Base-by-base conservation (phyloP, 2,888 invertebrate species). In the Endotricha flammealis region DNA sequence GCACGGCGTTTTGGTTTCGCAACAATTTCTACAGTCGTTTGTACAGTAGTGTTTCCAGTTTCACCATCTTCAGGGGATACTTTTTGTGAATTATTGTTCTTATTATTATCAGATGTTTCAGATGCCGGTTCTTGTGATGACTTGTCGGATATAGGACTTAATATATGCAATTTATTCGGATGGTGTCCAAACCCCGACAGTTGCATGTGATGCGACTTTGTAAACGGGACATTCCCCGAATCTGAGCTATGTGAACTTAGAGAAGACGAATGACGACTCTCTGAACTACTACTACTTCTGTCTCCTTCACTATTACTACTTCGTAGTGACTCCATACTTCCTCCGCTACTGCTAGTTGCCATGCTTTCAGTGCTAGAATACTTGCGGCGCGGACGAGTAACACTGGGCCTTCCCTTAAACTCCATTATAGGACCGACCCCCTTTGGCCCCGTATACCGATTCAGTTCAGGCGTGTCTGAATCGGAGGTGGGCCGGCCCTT, bases 221-320 rank as follows among this genome's bases (percentile, higher is more conserved):
- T 80, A 52, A 88, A 89, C 30, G 87, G 88, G 38, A 88, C 89
- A 59, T 90, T 90, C 38, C 91, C 91, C 47, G 92, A 94, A 76
- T 95, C 95, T 23, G 95, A 95, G 70, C 94, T 94, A 66, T 95
- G 95, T 7, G 95, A 95, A 74, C 95, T 95, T 36, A 95, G 83
- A 34, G 95, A 94, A 29, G 93, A 93, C 43, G 95, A 95, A 67
- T 93, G 93, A 32, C 93, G 89, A 68, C 94, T 94, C 64, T 94
- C 95, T 32, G 93, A 94, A 75, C 94, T 95, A 63, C 93, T 93
- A 38, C 93, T 94, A 64, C 95, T 95, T 53, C 94, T 88, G 63
- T 94, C 95, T 16, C 94, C 95, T 73, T 95, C 95, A 69, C 95
- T 95, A 38, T 94, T 95, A 69, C 94, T 94, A 75, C 95, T 95